A percentile compares a stretch with the other conserved stretches of the same genome.
Conservation (phyloP, 2,888 invertebrate genomes). For the Callimorpha dominula region DNA sequence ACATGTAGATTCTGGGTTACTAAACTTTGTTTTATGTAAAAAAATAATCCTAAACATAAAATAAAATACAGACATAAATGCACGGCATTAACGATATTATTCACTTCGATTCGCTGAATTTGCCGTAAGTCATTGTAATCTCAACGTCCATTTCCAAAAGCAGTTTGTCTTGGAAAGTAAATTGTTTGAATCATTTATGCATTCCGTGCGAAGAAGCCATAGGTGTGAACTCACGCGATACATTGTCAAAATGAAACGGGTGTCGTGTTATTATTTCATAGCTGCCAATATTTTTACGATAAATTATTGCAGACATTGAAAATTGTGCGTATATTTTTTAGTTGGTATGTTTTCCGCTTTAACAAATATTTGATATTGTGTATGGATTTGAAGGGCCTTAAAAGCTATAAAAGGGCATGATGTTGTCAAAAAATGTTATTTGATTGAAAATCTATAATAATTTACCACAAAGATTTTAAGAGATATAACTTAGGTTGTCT, state of each 20-base stretch:
- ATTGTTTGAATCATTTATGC: constrained; percentile 66
- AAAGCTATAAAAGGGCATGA: too few relatives aligned
- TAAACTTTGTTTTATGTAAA: neutral
- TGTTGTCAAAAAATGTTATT: too few relatives aligned
- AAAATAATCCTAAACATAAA: neutral
- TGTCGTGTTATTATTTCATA: constrained; percentile 49
- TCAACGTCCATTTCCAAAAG: constrained; percentile 33
- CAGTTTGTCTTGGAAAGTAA: constrained; percentile 46
- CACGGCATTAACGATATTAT: neutral
- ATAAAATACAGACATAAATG: too few relatives aligned
- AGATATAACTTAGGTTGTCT: too few relatives aligned
- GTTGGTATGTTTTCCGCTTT: neutral
- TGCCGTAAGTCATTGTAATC: constrained; percentile 18
- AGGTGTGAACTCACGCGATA: constrained; percentile 68
- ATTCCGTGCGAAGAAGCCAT: constrained; percentile 71
- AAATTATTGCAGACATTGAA: constrained; percentile 27
- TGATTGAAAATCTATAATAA: too few relatives aligned
- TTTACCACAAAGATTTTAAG: too few relatives aligned
- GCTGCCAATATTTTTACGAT: constrained; percentile 29
- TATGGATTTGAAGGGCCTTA: neutral
- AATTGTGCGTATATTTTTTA: constrained; percentile 9
- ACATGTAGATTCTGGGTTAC: neutral
- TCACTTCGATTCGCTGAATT: neutral
- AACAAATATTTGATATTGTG: neutral
- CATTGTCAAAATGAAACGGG: constrained; percentile 60